phyloP scores from a whole-genome alignment of 1,140 invertebrate genomes.

The Sipha flava region DNA sequence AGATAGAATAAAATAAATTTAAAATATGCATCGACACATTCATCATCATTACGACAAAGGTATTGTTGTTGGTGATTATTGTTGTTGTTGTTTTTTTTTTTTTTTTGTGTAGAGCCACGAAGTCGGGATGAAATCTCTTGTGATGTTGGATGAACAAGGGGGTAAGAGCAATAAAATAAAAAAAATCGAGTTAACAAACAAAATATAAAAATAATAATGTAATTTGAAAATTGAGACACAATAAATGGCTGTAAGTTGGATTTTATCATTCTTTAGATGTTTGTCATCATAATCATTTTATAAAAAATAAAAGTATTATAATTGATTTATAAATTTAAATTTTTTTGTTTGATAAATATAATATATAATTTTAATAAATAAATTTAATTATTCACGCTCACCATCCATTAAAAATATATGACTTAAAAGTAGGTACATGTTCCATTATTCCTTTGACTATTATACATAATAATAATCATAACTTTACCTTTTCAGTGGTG shows the following conservation, averaged over 20 bases:
- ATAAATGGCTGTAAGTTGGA: neutral
- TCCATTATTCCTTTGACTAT: neutral
- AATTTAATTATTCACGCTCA: no score
- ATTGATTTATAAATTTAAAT: no score
- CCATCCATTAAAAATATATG: no score
- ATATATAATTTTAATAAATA: no score
- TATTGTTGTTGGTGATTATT: neutral
- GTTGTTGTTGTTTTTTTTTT: constrained; percentile 29
- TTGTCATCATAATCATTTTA: no score
- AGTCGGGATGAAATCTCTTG: constrained; percentile 87
- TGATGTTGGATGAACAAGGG: constrained; percentile 91
- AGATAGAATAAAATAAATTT: neutral
- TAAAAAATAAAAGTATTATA: no score
- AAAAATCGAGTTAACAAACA: constrained; percentile 11
- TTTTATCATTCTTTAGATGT: neutral
- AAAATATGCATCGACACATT: neutral
- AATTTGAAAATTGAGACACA: neutral
- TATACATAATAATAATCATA: neutral
- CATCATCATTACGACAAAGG: neutral
- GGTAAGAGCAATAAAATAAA: constrained; percentile 58
- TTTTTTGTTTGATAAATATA: no score
- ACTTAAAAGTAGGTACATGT: neutral
- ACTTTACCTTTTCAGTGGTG: neutral
- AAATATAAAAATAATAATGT: neutral
- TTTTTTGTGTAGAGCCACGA: constrained; percentile 76